Evolutionary conservation across 2,888 invertebrate genomes (phyloP).

Genomic region (Pharmacophagus antenor): DNA sequence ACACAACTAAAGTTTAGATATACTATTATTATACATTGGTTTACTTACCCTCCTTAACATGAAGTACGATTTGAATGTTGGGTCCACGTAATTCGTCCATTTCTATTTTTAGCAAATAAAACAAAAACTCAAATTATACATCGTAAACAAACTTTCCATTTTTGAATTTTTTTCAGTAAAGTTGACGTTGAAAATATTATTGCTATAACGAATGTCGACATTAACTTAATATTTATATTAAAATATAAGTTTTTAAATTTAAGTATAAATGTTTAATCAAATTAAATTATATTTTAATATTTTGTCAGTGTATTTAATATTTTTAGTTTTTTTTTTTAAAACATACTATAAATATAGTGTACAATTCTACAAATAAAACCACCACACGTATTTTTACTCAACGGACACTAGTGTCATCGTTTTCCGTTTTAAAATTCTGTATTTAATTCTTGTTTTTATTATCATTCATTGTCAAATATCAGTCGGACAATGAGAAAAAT

Average conservation of each 20-base stretch:
- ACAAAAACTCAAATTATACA: slow-evolving; percentile 52
- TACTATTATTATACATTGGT: neutral
- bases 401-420: too few species aligned
- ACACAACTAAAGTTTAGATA: neutral
- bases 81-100: slow-evolving; percentile 85
- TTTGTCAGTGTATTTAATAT: too few species aligned
- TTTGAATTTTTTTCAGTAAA: slow-evolving; percentile 27
- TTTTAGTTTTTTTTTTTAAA: too few species aligned
- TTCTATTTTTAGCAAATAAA: slow-evolving; percentile 59
- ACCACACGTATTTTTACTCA: too few species aligned
- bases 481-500: neutral
- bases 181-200: neutral
- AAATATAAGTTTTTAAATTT: neutral
- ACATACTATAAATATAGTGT: too few species aligned
- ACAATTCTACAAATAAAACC: too few species aligned
- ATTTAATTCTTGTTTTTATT: neutral
- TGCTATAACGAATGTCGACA: neutral
- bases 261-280: too few species aligned
- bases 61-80: slow-evolving; percentile 84
- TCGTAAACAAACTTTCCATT: slow-evolving; percentile 50
- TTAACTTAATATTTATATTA: neutral
- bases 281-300: too few species aligned
- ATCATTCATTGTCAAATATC: neutral
- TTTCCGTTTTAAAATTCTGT: too few species aligned
- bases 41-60: slow-evolving; percentile 83